Base-by-base conservation (phyloP, 2,113 vertebrate species). In the Clupea harengus region DNA sequence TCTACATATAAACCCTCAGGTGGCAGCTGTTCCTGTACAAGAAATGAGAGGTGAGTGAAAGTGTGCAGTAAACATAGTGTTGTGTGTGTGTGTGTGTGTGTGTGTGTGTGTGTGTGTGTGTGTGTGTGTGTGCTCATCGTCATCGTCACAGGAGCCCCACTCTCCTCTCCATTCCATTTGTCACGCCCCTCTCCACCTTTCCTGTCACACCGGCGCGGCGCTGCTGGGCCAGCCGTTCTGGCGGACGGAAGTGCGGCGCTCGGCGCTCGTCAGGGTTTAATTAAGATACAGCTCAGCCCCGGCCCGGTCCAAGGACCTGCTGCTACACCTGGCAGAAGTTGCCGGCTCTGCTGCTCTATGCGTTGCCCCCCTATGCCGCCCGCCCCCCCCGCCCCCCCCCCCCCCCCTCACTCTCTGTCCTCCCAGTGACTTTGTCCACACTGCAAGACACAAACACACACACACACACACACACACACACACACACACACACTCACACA, bases 351-450 rank as follows among this genome's bases (percentile, higher is more conserved):
- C 3, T 2, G 67, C 84, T 88, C 84, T 54, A 57, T 84, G 32
- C 83, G 11, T 39, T 28, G 15, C 67, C 11, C 9, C 28, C 10
- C 32, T 32, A 5, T 20, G 57, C 2, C 3, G 80, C 84, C 88
- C 82, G 57, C 60, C 85, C n/a, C 84, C 60, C 75, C 83, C 25
- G n/a, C 2, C 3, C 81, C 84, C 88, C 82, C 57, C 60, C 85
- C n/a, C 84, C 64, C 75, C 83, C 25, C 82, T 60, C 60, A 10
- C 64, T 25, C 82, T 60, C 88, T 89, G 92, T 89, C 92, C 93
- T 92, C 85, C 88, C 86, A 81, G 25, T 92, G 92, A 94, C 92
- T 93, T 94, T 93, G 92, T 60, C 54, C 87, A 39, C 39, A 39
- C 39, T 39, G 39, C 39, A 22, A 44, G n/a, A n/a, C n/a, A n/a